A percentile compares a stretch with the other conserved stretches of the same genome.
phyloP scores from a whole-genome alignment of 2,113 vertebrate species.

The Psephotus haematonotus region DNA sequence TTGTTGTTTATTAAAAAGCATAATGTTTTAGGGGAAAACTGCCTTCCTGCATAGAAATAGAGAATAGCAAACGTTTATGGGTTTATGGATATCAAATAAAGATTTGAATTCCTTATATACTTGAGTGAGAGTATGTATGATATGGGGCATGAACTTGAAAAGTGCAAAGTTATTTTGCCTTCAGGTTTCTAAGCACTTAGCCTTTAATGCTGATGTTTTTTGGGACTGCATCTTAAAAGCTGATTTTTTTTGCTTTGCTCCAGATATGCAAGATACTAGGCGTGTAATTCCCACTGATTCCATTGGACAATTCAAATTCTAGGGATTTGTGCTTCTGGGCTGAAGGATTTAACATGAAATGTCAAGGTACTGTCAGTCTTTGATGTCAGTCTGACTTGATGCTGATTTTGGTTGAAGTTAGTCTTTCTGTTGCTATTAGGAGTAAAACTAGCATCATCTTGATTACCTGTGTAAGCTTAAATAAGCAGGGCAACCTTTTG shows the following conservation, averaged over 20 bases:
- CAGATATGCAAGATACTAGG: background rate
- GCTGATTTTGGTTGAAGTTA: background rate
- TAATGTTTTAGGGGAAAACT: constrained; percentile 75
- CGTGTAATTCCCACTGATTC: background rate
- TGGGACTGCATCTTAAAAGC: background rate
- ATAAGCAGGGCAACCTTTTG: background rate
- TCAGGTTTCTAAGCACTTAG: background rate
- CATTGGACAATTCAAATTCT: background rate
- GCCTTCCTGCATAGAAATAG: constrained; percentile 78
- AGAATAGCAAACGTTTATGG: constrained; percentile 81
- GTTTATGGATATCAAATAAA: constrained; percentile 84
- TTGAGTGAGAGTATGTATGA: constrained; percentile 83
- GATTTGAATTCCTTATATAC: constrained; percentile 80
- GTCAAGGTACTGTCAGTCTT: background rate
- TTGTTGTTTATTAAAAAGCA: constrained; percentile 77
- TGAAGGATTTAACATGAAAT: background rate
- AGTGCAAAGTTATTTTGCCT: background rate
- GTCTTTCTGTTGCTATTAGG: background rate
- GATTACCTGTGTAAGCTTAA: background rate
- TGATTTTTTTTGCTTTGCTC: background rate
- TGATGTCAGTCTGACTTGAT: background rate
- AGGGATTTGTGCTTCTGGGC: background rate
- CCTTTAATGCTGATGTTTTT: background rate
- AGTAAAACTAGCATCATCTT: background rate
- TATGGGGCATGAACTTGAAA: constrained; percentile 46